A percentile compares a stretch with the other conserved stretches of the same genome.
phyloP scores from a whole-genome alignment of 2,797 vertebrate genomes.

The Mus caroli region DNA sequence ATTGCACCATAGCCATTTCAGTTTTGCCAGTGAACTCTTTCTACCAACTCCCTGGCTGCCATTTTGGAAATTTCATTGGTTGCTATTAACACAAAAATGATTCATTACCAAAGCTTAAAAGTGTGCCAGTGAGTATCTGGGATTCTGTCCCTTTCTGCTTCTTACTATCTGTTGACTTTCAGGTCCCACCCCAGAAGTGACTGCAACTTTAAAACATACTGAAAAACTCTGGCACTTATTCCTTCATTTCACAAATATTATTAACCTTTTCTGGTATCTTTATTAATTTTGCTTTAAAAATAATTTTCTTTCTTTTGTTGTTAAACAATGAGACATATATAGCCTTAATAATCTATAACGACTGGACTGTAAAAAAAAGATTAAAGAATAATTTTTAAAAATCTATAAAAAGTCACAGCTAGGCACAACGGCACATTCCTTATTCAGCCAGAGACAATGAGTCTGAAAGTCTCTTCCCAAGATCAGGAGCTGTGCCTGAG shows the following conservation, averaged over 20 bases:
- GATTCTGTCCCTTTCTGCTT: neutral
- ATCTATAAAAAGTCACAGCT: slow-evolving; percentile 74
- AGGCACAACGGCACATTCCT: neutral
- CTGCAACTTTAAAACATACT: neutral
- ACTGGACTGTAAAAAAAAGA: no score
- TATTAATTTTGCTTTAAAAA: neutral
- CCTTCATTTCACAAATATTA: neutral
- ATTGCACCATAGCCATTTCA: neutral
- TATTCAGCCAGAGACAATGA: neutral
- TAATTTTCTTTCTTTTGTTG: neutral
- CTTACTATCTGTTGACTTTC: neutral
- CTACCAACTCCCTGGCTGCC: neutral
- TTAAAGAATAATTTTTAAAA: no score
- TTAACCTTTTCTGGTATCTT: neutral
- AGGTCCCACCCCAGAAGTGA: neutral
- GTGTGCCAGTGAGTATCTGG: neutral
- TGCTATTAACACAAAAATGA: neutral
- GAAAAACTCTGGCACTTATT: neutral
- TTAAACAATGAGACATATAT: slow-evolving; percentile 84
- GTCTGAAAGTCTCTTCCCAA: slow-evolving; percentile 67
- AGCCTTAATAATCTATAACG: slow-evolving; percentile 78
- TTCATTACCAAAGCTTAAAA: neutral
- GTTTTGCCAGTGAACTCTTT: neutral
- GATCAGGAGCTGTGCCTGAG: slow-evolving; percentile 70
- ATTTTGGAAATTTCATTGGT: neutral